Percentiles rank a stretch among this genome's conserved stretches.
Evolutionary conservation across 2,113 vertebrate genomes (phyloP).

Genomic region (Rhagologus leucostigma): DNA sequence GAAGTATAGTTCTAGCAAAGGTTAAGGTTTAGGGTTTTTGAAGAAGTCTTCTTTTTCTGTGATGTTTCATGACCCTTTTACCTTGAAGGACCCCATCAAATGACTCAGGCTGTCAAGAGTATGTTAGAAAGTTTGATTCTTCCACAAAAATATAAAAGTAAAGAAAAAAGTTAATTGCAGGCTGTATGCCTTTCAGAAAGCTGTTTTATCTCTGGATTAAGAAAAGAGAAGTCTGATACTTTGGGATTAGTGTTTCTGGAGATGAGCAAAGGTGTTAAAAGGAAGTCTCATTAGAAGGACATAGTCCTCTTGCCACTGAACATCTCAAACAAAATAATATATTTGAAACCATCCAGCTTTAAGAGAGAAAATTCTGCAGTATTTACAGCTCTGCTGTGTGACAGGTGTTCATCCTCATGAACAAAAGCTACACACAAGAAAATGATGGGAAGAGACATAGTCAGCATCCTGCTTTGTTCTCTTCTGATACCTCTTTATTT

Average conservation of each 20-base stretch:
- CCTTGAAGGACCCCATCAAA: slow-evolving; percentile 17
- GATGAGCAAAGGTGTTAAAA: neutral
- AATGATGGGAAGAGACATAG: neutral
- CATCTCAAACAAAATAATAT: neutral
- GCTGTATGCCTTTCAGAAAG: neutral
- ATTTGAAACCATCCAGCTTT: neutral
- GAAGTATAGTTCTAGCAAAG: neutral
- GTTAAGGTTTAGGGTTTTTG: neutral
- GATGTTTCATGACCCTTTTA: slow-evolving; percentile 8
- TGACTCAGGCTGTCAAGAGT: neutral
- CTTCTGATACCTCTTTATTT: neutral
- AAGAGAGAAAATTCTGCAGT: neutral
- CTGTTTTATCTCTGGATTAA: neutral
- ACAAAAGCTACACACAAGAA: neutral
- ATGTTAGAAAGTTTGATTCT: slow-evolving; percentile 2
- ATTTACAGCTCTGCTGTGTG: neutral
- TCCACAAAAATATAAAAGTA: neutral
- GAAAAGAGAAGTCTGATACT: neutral
- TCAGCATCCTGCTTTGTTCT: slow-evolving; percentile 6
- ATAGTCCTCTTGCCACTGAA: neutral
- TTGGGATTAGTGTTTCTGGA: neutral
- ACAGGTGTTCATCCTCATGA: neutral
- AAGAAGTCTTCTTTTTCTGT: neutral
- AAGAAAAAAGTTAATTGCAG: slow-evolving; percentile 7
- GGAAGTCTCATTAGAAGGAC: neutral